Base-by-base conservation (phyloP, 2,888 invertebrate species). In the Mythimna vitellina region DNA sequence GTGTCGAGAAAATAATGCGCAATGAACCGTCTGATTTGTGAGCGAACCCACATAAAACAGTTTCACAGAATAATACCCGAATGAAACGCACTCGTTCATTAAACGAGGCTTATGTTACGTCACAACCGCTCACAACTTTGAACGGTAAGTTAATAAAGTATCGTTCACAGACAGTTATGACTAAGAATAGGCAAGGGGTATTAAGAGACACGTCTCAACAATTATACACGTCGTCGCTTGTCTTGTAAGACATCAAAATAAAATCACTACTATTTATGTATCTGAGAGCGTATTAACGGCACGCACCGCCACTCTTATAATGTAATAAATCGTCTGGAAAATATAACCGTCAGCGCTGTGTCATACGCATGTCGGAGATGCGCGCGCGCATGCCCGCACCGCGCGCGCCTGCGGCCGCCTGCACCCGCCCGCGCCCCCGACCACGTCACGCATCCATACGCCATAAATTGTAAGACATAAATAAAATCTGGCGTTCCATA, bases 251-350 rank as follows among this genome's bases (percentile, higher is more conserved):
- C 96, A 95, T 94, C 92, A 96, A 95, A 96, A 96, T 95, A 95
- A 96, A 94, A 96, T 95, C 91, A 94, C 92, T 92, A 93, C 93
- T 96, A 95, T 96, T 95, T 96, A 96, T 95, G 95, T 88, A 94
- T 93, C 92, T 93, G 93, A 92, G 90, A 93, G 93, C 86, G 92
- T 93, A 95, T 94, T 94, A 95, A 95, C 92, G 92, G 93, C 92
- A 92, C 89, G 90, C 91, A 91, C 91, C 87, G 92, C 89, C 83
- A 89, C 94, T 95, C 95, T 95, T 95, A 94, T 95, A 95, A 94
- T 93, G 94, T 91, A 93, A 96, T 96, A 96, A 96, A 96, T 96
- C 93, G 96, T 95, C 94, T 96, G 94, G 95, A 95, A 95, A 95
- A 95, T 96, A 96, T 96, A 96, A 94, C 95, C 88, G 91, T 96